These are phyloP conservation scores for Ochotona princeps DNA, from an alignment of 2,113 vertebrate species.

Conservation along the genomic window DNA sequence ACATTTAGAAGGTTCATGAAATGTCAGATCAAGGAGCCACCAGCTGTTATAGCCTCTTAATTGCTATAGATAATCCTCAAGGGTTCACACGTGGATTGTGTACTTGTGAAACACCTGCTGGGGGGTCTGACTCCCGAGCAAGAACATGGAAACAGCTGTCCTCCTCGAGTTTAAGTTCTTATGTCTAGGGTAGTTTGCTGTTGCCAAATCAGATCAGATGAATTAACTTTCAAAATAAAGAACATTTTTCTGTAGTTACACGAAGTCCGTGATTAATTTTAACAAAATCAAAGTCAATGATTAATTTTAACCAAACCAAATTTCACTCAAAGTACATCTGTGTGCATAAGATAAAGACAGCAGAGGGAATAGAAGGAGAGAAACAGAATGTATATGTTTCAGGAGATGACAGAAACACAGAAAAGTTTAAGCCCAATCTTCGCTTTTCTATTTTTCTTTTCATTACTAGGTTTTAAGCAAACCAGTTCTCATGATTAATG, in stretches of 20 bases:
- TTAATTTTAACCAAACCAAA: neutral
- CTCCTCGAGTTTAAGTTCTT: slow-evolving; percentile 42
- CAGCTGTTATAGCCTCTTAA: slow-evolving; percentile 50
- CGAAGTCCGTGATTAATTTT: slow-evolving; percentile 59
- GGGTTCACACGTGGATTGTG: slow-evolving; percentile 40
- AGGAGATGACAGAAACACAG: neutral
- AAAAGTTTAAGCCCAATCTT: neutral
- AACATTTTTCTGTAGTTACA: slow-evolving; percentile 39
- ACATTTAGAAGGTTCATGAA: slow-evolving; percentile 60
- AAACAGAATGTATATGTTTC: neutral
- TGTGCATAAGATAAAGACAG: neutral
- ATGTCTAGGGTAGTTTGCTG: slow-evolving; percentile 29
- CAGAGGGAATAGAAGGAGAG: neutral
- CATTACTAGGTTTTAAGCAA: slow-evolving; percentile 24
- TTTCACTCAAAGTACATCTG: neutral
- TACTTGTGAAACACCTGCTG: slow-evolving; percentile 54
- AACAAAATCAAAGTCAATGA: slow-evolving; percentile 44
- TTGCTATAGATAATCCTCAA: slow-evolving; percentile 55
- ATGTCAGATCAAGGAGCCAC: slow-evolving; percentile 71
- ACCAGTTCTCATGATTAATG: neutral
- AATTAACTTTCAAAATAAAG: slow-evolving; percentile 59
- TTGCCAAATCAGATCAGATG: slow-evolving; percentile 59
- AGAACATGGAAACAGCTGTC: slow-evolving; percentile 58
- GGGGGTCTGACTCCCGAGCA: slow-evolving; percentile 60
- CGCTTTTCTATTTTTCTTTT: neutral